Percentiles rank a stretch among this genome's conserved stretches.
phyloP scores from a whole-genome alignment of 2,113 vertebrate species.

The Elephas maximus region DNA sequence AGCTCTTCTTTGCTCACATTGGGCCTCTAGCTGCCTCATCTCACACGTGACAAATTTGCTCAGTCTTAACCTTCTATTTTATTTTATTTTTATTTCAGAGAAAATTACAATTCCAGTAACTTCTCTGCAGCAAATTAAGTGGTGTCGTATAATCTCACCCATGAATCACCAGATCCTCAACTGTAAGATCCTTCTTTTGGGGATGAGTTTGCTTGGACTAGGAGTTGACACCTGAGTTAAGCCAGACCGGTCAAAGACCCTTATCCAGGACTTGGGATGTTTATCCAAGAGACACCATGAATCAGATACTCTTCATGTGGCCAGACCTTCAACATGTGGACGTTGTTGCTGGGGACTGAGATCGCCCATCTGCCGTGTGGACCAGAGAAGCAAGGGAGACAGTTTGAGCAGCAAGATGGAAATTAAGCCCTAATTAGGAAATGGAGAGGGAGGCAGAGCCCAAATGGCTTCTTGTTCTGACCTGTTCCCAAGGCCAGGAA shows the following conservation, averaged over 20 bases:
- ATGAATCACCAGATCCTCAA: not conserved
- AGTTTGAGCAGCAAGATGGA: not conserved
- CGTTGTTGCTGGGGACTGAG: not conserved
- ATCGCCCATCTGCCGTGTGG: rapidly evolving
- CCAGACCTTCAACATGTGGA: not conserved
- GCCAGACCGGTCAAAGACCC: not conserved
- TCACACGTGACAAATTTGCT: not conserved
- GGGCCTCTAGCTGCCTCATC: not conserved
- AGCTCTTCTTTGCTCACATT: not conserved
- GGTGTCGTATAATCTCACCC: not conserved
- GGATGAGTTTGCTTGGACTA: not conserved
- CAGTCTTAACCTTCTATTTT: not conserved
- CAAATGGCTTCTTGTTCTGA: not conserved
- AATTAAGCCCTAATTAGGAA: not conserved
- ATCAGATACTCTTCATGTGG: not conserved
- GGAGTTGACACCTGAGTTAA: not conserved
- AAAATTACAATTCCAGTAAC: not conserved
- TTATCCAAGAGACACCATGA: not conserved
- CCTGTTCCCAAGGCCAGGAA: not conserved
- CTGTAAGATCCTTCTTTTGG: not conserved
- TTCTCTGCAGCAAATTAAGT: not conserved
- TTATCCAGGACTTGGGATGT: not conserved
- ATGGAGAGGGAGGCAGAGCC: not conserved
- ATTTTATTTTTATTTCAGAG: slow-evolving; percentile 16
- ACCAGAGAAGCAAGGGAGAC: not conserved